These are phyloP conservation scores for Siniperca knerii DNA, from an alignment of 2,113 vertebrate species.

Conservation along the genomic window DNA sequence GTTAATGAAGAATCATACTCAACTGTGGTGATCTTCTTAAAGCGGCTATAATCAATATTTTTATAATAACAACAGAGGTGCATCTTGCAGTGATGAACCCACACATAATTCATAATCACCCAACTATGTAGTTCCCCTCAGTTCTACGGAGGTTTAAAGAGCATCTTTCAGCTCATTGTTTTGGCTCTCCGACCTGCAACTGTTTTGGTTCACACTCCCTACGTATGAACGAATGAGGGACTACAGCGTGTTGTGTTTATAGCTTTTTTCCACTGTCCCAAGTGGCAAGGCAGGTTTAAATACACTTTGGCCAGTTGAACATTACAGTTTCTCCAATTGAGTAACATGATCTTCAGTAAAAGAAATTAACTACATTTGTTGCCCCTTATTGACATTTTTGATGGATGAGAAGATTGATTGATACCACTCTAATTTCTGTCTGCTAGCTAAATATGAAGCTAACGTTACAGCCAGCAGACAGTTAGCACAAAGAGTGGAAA, in stretches of 20 bases:
- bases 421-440: neutral
- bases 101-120: neutral
- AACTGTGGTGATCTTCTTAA: neutral
- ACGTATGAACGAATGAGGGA: too few relatives aligned
- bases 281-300: neutral
- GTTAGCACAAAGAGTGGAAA: neutral
- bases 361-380: neutral
- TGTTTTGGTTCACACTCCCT: neutral
- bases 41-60: neutral
- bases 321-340: neutral
- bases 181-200: neutral
- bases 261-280: neutral
- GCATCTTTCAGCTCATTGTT: neutral
- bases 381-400: too few relatives aligned
- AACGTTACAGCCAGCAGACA: neutral
- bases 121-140: neutral
- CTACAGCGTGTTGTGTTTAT: too few relatives aligned
- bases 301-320: too few relatives aligned
- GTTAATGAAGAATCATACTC: neutral
- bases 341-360: neutral
- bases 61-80: neutral
- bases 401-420: neutral
- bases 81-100: neutral
- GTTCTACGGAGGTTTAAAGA: neutral
- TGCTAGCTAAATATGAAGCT: neutral